A percentile compares a stretch with the other conserved stretches of the same genome.
Conservation (phyloP, 1,140 invertebrate species). For the Drosophila arizonae region DNA sequence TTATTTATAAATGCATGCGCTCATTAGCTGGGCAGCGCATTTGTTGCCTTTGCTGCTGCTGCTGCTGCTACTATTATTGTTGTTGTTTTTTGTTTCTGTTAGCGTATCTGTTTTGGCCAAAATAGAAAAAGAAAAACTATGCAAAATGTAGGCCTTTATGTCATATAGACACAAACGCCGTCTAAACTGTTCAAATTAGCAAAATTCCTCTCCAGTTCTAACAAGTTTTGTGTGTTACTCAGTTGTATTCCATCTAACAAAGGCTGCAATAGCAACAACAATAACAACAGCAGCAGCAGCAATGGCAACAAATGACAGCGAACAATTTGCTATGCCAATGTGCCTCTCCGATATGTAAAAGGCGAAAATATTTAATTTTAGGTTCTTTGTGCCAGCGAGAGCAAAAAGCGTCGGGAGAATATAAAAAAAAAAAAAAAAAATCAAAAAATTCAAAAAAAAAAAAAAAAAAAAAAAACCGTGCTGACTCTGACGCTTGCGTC, state of each 20-base stretch:
- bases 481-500: constrained; percentile 63
- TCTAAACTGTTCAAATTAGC: constrained; percentile 37
- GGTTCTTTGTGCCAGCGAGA: constrained; percentile 71
- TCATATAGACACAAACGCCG: constrained; percentile 64
- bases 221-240: constrained; percentile 9
- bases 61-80: constrained; percentile 27
- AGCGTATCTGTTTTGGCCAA: constrained; percentile 37
- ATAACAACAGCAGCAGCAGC: background rate
- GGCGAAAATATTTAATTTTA: constrained; percentile 82
- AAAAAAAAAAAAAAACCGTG: constrained; percentile 43
- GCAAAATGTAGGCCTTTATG: constrained; percentile 72
- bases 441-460: constrained; percentile 28
- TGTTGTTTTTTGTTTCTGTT: constrained; percentile 19
- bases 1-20: constrained; percentile 78
- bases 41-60: constrained; percentile 23
- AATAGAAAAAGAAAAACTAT: constrained; percentile 29
- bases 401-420: constrained; percentile 45
- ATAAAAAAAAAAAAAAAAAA: constrained; percentile 30
- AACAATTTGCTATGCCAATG: constrained; percentile 73
- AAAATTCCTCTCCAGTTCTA: constrained; percentile 31
- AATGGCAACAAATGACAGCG: constrained; percentile 25
- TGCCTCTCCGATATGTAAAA: constrained; percentile 73
- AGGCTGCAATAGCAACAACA: constrained; percentile 49
- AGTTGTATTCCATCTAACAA: constrained; percentile 14
- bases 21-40: constrained; percentile 58